Evolutionary conservation across 2,888 invertebrate genomes (phyloP), one percentile per base, ranked within the genome.

Genomic region (Oxytorus armatus): DNA sequence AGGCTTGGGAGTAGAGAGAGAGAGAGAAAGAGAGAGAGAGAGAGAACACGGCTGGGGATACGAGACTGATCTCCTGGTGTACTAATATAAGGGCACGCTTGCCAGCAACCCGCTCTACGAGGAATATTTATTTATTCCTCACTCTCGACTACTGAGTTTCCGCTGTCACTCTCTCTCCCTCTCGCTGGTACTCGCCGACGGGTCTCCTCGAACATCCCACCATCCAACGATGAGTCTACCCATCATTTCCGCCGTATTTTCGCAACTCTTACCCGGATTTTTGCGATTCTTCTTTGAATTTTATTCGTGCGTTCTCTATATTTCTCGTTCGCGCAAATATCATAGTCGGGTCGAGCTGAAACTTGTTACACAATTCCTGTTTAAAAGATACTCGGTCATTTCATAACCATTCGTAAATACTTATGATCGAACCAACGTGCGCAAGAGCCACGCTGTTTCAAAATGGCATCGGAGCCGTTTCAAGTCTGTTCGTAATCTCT

Each of bases 81-180:
- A 70, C 78, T 57, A 59, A 70, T 70, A 57, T 66, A 75, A 81
- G 79, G 75, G 77, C 57, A 57, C 42, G 78, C 75, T 81, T 72
- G 66, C n/a, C 57, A 76, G 75, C 66, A 79, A 81, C 59, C 42
- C 73, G 39, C 77, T n/a, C n/a, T 65, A 21, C 16, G 69, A 81
- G 68, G 77, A 81, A 81, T 81, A 81, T 81, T 81, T 81, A 81
- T 81, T 81, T 77, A 80, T 80, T 81, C 80, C 74, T 81, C 73
- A 68, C 63, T 77, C 55, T 63, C 33, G 57, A 59, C 69, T 23
- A 36, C 47, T 65, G 66, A 65, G 39, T 66, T 23, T 23, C 80
- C 39, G 39, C 69, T 49, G 0, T 25, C 23, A 16, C 29, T 8
- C 16, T 10, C 53, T 57, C 61, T 42, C 3, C 36, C 47, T 66